Base-by-base conservation (phyloP, 2,797 vertebrate species). In the Helicolenus hilgendorfi region DNA sequence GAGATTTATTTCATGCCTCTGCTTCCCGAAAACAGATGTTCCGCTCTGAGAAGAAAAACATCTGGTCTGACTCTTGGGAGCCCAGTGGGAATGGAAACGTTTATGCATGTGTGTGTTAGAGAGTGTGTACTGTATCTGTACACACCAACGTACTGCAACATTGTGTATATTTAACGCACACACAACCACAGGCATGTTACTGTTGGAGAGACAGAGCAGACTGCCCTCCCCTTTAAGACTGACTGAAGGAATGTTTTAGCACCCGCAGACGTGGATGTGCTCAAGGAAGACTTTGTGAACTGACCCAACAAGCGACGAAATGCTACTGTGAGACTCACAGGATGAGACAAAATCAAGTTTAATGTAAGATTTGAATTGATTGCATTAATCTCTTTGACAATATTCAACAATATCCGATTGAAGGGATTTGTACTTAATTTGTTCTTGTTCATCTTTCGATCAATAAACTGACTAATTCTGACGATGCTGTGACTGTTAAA, bases 161-260 rank as follows among this genome's bases (percentile, higher is more conserved):
- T 20, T 20, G 24, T 20, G 59, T 62, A 35, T 10, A 18, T 31
- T 0, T 3, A 18, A 53, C 49, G 1, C 18, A 58, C 58, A 58
- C 55, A 69, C 15, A 24, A 3, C 33, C 35, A 29, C 49, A 63
- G 18, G 7, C 60, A 35, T 45, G 72, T 73, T 76, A 4, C 41
- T 67, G 59, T 41, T 73, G 33, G 45, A 65, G 11, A 53, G 58
- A 60, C 8, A 15, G 20, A 29, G 36, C 41, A 26, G 24, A 58
- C 70, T 15, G 79, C 73, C 81, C 59, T 74, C 69, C 85, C 84
- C 88, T 94, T 89, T 86, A 91, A 90, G 79, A 26, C 59, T 15
- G 41, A 56, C 70, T 68, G 76, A 45, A 5, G 15, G 65, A 14
- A 10, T 0, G 5, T 41, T 88, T 64, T 0, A 53, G 10, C 3